Conservation (phyloP, 92 coral and sea anemone species). For the Phenganax marumi region DNA sequence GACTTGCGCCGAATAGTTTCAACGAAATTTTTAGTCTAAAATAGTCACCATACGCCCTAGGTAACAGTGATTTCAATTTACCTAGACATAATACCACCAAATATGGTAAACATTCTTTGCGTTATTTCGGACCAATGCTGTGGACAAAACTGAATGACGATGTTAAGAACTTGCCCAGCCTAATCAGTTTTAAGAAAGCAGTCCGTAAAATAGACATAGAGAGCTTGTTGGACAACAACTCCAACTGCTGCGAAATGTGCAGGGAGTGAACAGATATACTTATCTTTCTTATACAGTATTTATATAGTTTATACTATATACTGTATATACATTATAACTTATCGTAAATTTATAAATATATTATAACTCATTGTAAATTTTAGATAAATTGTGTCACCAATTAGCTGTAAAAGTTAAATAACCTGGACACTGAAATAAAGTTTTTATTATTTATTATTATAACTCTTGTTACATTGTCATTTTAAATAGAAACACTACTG, state of each 20-base stretch:
- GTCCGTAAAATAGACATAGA: constrained; percentile 39
- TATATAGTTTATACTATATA: neutral
- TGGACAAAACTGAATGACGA: constrained; percentile 33
- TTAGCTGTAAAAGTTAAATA: neutral
- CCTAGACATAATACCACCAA: constrained; percentile 22
- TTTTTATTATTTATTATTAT: no score
- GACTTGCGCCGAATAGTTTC: constrained; percentile 13
- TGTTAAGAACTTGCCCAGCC: constrained; percentile 5
- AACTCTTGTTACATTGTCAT: no score
- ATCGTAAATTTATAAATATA: neutral
- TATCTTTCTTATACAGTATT: neutral
- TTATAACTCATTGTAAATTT: neutral
- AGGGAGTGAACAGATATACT: constrained; percentile 28
- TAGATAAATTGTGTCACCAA: neutral
- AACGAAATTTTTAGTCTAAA: constrained; percentile 25
- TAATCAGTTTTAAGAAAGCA: constrained; percentile 21
- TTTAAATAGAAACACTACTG: no score
- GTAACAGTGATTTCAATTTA: constrained; percentile 36
- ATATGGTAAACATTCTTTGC: constrained; percentile 41
- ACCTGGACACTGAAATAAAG: no score
- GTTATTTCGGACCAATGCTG: constrained; percentile 39
- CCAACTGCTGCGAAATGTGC: constrained; percentile 34
- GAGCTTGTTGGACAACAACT: constrained; percentile 26
- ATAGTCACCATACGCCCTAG: neutral
- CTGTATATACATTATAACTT: neutral